Conservation (phyloP, 2,888 invertebrate genomes). For the Siphlonurus alternatus region DNA sequence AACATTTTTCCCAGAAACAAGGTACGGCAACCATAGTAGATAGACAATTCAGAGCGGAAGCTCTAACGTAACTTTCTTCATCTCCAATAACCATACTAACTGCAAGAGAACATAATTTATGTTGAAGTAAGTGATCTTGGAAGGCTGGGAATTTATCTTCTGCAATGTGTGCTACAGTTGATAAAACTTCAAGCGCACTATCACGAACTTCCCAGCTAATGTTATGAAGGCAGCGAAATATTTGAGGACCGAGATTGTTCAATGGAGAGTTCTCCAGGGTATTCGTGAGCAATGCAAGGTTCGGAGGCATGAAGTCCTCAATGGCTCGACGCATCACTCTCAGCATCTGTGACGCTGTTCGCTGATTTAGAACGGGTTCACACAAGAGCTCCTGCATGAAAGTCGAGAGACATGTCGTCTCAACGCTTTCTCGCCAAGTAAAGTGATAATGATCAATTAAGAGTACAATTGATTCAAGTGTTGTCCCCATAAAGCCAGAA, state of each 20-base stretch:
- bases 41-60: slow-evolving; percentile 54
- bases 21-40: slow-evolving; percentile 46
- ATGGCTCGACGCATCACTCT: slow-evolving; percentile 51
- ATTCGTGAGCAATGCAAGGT: slow-evolving; percentile 54
- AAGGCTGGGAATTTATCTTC: slow-evolving; percentile 59
- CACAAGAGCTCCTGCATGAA: slow-evolving; percentile 35
- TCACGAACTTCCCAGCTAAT: slow-evolving; percentile 64
- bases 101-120: slow-evolving; percentile 45
- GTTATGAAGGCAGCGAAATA: slow-evolving; percentile 52
- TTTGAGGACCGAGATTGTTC: slow-evolving; percentile 44
- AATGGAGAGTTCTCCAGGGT: slow-evolving; percentile 42
- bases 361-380: slow-evolving; percentile 27
- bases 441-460: slow-evolving; percentile 51
- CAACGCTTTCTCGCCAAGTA: slow-evolving; percentile 61
- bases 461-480: slow-evolving; percentile 44
- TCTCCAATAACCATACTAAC: slow-evolving; percentile 49
- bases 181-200: slow-evolving; percentile 53
- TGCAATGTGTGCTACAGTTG: slow-evolving; percentile 49
- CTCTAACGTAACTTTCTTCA: slow-evolving; percentile 55
- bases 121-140: slow-evolving; percentile 43
- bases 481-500: slow-evolving; percentile 37
- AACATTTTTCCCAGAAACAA: slow-evolving; percentile 45
- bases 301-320: slow-evolving; percentile 58
- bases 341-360: slow-evolving; percentile 32
- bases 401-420: slow-evolving; percentile 47